Evolutionary conservation across 2,888 invertebrate genomes (phyloP), one percentile per base, ranked within the genome.

Genomic region (Polylopha cassiicola): DNA sequence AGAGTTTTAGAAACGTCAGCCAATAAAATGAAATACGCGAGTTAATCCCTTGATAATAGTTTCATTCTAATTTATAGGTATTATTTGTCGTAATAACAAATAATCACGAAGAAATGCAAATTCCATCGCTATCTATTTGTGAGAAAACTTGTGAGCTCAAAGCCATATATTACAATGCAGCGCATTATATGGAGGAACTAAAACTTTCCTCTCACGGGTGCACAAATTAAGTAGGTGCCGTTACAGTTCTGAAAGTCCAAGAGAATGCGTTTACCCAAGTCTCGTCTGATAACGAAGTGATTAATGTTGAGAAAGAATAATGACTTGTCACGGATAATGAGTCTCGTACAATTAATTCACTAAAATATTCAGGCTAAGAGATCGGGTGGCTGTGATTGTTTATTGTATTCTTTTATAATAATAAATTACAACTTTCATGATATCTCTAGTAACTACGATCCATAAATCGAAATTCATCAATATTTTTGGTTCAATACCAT

Each of bases 121-220:
- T 36, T 34, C 36, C 24, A 36, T 41, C 24, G 24, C 13, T 30
- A 36, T 36, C 36, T 30, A 24, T 36, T 30, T 30, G 33, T 36
- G 16, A 41, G 23, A 29, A 15, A 41, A 41, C 34, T 41, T 29
- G 29, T 24, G 36, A 41, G 36, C 34, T 41, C 16, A 30, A 13
- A 30, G 36, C 26, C 34, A 20, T 41, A 36, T 41, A 41, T 41
- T 41, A 36, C 14, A 20, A 22, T 23, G 22, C 26, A 36, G 21
- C 30, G 41, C 41, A 41, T 41, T n/a, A n/a, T n/a, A n/a, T n/a
- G 28, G 38, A 33, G 31, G 27, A 20, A 20, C 22, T 29, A 28
- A 13, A 47, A 47, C 44, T 47, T 44, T 47, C 32, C 47, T 42
- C 47, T 38, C 47, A 11, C 18, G 43, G 38, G 39, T 44, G 47